Evolutionary conservation across 2,113 vertebrate species (phyloP).

Genomic region (Corvus moneduloides): DNA sequence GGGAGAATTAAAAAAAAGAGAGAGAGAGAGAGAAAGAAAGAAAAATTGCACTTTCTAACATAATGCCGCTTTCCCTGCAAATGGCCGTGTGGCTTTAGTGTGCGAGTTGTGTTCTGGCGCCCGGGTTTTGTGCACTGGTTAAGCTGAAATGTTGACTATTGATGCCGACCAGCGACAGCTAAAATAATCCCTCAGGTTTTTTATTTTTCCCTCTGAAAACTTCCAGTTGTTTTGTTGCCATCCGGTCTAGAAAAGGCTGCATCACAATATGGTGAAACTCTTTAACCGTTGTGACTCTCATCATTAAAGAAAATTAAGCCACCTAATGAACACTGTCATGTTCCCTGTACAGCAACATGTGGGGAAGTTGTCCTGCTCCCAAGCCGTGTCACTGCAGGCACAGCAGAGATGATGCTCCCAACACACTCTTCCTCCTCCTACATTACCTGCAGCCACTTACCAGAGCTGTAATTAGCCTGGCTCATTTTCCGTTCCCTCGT

Average conservation of each 20-base stretch:
- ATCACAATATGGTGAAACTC: fast-evolving
- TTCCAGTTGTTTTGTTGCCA: background rate
- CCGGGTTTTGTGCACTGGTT: background rate
- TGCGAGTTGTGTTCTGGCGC: background rate
- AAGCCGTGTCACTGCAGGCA: background rate
- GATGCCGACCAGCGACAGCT: background rate
- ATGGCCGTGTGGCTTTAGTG: background rate
- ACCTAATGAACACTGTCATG: background rate
- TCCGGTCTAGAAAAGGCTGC: background rate
- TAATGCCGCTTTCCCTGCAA: background rate
- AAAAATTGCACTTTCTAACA: conserved; percentile 54
- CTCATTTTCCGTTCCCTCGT: conserved; percentile 32
- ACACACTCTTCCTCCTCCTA: background rate
- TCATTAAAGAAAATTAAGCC: background rate
- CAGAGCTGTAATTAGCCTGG: conserved; percentile 40
- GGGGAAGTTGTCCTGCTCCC: background rate
- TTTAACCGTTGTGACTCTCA: background rate
- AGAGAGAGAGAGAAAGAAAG: background rate
- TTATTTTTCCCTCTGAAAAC: background rate
- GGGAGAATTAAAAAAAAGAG: conserved; percentile 42
- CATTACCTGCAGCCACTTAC: conserved; percentile 31
- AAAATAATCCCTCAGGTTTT: background rate
- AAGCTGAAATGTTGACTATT: background rate
- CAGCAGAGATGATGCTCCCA: background rate
- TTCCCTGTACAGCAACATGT: background rate